phyloP scores from a whole-genome alignment of 2,888 invertebrate species.

The Trichogramma dendrolimi region DNA sequence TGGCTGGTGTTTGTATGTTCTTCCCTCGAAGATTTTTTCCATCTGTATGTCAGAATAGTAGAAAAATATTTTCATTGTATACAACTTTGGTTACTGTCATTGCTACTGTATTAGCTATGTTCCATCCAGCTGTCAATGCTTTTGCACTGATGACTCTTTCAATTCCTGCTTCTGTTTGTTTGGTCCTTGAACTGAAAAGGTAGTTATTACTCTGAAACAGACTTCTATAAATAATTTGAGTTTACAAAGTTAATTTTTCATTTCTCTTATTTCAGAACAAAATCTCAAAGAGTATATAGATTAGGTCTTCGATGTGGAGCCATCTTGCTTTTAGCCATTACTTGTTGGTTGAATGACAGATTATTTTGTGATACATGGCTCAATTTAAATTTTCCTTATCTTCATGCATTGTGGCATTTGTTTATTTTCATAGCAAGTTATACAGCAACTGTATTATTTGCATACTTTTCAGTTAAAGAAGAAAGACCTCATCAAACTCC shows the following conservation, averaged over 20 bases:
- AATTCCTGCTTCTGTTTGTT: constrained; percentile 65
- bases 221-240: not conserved
- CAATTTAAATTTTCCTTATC: constrained; percentile 72
- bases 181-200: constrained; percentile 67
- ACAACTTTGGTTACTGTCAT: constrained; percentile 60
- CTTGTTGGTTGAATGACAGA: constrained; percentile 75
- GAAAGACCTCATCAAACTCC: constrained; percentile 70
- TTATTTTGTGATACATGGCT: constrained; percentile 77
- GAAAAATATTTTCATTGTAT: constrained; percentile 62
- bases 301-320: constrained; percentile 68
- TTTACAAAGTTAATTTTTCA: constrained; percentile 2
- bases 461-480: constrained; percentile 72
- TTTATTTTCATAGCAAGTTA: constrained; percentile 77
- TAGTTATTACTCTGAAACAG: constrained; percentile 43
- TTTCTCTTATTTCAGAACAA: constrained; percentile 52
- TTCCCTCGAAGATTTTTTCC: constrained; percentile 69
- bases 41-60: constrained; percentile 61
- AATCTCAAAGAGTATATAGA: constrained; percentile 65
- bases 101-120: constrained; percentile 66
- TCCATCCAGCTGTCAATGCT: constrained; percentile 77
- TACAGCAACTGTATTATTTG: constrained; percentile 71
- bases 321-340: constrained; percentile 66
- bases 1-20: constrained; percentile 74
- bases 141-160: constrained; percentile 75
- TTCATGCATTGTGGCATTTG: constrained; percentile 80